Conservation (phyloP, 1,140 invertebrate genomes). For the Acromyrmex heyeri region DNA sequence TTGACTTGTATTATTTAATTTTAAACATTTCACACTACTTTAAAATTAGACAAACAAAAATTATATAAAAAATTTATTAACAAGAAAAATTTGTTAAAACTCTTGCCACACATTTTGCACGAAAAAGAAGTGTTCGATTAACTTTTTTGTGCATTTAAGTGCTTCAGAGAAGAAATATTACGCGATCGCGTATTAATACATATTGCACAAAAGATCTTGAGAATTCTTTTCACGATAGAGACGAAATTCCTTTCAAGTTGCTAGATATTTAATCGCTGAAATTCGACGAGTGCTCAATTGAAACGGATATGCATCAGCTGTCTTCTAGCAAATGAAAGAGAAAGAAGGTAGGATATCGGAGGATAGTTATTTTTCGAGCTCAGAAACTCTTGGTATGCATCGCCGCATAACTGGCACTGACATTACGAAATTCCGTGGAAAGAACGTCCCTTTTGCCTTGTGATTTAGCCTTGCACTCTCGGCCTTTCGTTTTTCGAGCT, state of each 20-base stretch:
- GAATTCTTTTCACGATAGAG: background rate
- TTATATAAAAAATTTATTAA: background rate
- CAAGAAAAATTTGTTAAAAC: background rate
- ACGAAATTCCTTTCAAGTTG: constrained; percentile 12
- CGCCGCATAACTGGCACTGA: constrained; percentile 28
- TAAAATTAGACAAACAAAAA: background rate
- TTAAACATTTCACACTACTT: background rate
- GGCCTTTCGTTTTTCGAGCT: background rate
- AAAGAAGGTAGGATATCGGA: background rate
- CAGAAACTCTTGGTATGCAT: constrained; percentile 21
- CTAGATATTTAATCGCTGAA: constrained; percentile 40
- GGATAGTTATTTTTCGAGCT: constrained; percentile 32
- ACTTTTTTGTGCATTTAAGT: background rate
- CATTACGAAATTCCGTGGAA: constrained; percentile 31
- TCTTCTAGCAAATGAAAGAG: constrained; percentile 4
- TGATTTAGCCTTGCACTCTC: background rate
- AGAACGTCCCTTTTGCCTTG: background rate
- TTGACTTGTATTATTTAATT: background rate
- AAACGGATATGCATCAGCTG: constrained; percentile 18
- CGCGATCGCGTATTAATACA: background rate
- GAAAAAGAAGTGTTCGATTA: constrained; percentile 13
- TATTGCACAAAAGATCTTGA: background rate
- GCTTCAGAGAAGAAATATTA: background rate
- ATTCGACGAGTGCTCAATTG: constrained; percentile 26
- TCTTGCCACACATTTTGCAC: background rate